Evolutionary conservation across 2,113 vertebrate species (phyloP).

Genomic region (Ctenodactylus gundi): DNA sequence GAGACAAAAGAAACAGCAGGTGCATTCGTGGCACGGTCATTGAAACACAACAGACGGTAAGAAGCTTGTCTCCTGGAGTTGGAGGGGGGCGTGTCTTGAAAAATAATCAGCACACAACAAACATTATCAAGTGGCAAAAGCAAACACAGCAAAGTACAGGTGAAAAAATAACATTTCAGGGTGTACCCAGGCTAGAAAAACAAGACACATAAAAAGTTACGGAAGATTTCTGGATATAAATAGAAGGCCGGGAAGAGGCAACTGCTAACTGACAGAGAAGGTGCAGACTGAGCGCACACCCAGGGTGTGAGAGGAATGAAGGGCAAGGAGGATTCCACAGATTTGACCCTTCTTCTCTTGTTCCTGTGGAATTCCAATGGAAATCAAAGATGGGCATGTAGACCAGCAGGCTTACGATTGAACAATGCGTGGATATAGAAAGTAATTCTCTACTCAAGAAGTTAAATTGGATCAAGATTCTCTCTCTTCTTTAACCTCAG

Average conservation of each 20-base stretch:
- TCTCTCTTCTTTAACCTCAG: not conserved
- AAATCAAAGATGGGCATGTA: not conserved
- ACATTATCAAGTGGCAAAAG: slow-evolving; percentile 58
- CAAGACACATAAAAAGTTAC: not conserved
- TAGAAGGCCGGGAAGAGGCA: not conserved
- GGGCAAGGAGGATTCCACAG: not conserved
- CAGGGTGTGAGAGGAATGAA: not conserved
- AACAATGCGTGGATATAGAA: not conserved
- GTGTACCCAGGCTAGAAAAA: not conserved
- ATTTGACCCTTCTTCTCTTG: not conserved
- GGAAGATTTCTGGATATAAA: slow-evolving; percentile 18
- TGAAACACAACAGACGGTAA: not conserved
- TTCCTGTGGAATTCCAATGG: not conserved
- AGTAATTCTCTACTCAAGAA: not conserved
- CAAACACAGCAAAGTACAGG: slow-evolving; percentile 47
- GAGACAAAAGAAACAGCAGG: slow-evolving; percentile 53
- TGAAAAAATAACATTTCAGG: slow-evolving; percentile 25
- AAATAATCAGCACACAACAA: slow-evolving; percentile 61
- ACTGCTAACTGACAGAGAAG: not conserved
- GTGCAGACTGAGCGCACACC: not conserved
- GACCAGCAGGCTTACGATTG: not conserved
- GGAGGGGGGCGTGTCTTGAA: not conserved
- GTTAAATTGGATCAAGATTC: not conserved
- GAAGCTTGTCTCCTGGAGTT: slow-evolving; percentile 2
- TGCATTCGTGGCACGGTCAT: not conserved